Evolutionary conservation across 2,888 invertebrate genomes (phyloP).

Genomic region (Xestia rhomboidea): DNA sequence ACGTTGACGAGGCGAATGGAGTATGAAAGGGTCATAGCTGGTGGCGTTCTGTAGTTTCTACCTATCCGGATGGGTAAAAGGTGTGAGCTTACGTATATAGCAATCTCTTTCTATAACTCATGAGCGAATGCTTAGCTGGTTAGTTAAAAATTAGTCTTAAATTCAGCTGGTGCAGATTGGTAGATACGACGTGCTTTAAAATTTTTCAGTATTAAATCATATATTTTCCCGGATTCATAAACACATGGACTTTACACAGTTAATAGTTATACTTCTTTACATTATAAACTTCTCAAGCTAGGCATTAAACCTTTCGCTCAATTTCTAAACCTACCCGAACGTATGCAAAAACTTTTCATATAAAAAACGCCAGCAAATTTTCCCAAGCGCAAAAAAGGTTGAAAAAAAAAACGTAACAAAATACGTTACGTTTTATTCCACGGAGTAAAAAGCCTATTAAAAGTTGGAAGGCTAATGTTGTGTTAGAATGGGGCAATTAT

Average conservation of each 20-base stretch:
- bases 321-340: constrained; percentile 32
- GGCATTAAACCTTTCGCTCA: constrained; percentile 43
- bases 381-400: constrained; percentile 39
- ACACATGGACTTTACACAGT: not conserved
- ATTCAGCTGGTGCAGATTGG: not conserved
- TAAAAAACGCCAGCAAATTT: constrained; percentile 52
- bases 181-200: too few relatives aligned
- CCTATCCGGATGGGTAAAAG: too few relatives aligned
- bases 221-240: not conserved
- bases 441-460: constrained; percentile 69
- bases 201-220: not conserved
- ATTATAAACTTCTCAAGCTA: constrained; percentile 6
- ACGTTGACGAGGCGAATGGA: too few relatives aligned
- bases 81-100: too few relatives aligned
- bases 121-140: not conserved
- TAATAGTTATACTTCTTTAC: not conserved
- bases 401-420: constrained; percentile 56
- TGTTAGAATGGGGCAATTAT: constrained; percentile 72
- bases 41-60: too few relatives aligned
- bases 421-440: constrained; percentile 66
- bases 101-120: not conserved
- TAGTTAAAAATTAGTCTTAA: not conserved
- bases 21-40: too few relatives aligned
- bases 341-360: constrained; percentile 57
- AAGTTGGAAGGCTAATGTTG: constrained; percentile 72